A percentile compares a stretch with the other conserved stretches of the same genome.
Conservation (phyloP, 2,113 vertebrate genomes). For the Paramormyrops kingsleyae region DNA sequence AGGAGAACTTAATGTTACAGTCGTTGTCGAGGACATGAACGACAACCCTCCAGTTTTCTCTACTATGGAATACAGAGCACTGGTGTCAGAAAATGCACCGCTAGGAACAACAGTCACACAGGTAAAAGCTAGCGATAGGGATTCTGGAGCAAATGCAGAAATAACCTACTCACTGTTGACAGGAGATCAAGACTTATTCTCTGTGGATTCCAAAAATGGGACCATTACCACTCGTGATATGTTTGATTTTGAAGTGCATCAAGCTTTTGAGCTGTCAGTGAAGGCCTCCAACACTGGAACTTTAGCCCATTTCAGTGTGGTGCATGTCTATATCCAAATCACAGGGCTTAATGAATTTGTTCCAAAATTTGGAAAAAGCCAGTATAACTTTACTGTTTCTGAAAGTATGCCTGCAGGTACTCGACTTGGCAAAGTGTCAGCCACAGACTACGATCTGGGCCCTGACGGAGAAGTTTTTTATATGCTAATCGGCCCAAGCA, state of each 20-base stretch:
- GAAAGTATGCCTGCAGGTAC: slow-evolving; percentile 49
- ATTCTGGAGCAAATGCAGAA: slow-evolving; percentile 50
- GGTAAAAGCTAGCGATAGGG: slow-evolving; percentile 50
- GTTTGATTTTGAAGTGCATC: slow-evolving; percentile 60
- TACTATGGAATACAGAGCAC: slow-evolving; percentile 36
- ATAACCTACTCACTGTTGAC: slow-evolving; percentile 54
- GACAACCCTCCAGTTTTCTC: slow-evolving; percentile 62
- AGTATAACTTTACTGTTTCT: slow-evolving; percentile 52
- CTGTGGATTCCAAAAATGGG: slow-evolving; percentile 51
- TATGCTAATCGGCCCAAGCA: slow-evolving; percentile 50
- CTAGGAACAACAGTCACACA: slow-evolving; percentile 45
- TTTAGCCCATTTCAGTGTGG: slow-evolving; percentile 46
- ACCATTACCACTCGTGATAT: slow-evolving; percentile 46
- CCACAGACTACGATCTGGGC: slow-evolving; percentile 56
- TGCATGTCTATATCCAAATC: slow-evolving; percentile 51
- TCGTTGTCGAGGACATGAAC: slow-evolving; percentile 57
- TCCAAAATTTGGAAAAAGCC: slow-evolving; percentile 47
- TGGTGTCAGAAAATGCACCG: slow-evolving; percentile 54
- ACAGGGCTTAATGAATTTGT: slow-evolving; percentile 57
- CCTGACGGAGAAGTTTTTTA: slow-evolving; percentile 57
- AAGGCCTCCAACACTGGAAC: slow-evolving; percentile 50
- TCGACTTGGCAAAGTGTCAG: slow-evolving; percentile 49
- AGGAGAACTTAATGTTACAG: slow-evolving; percentile 46
- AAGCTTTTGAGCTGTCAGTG: slow-evolving; percentile 52
- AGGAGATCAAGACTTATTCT: slow-evolving; percentile 51